Percentiles rank a stretch among this genome's conserved stretches.
Evolutionary conservation across 2,888 invertebrate genomes (phyloP).

Genomic region (Serripes groenlandicus): DNA sequence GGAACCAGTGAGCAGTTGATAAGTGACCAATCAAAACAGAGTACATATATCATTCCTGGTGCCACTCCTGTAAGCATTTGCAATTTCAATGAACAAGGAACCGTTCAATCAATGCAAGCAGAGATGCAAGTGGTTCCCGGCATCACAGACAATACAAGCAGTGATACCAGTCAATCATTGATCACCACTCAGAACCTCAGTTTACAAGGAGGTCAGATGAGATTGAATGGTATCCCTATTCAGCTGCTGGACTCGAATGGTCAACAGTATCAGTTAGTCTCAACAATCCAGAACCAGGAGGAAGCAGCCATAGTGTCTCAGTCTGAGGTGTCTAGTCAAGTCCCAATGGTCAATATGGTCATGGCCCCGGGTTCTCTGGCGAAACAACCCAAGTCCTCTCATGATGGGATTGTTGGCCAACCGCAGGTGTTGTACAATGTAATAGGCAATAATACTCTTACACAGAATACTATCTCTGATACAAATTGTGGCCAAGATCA

Average conservation of each 20-base stretch:
- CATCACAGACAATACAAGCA: not conserved
- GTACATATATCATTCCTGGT: not conserved
- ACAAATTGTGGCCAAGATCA: too few species aligned
- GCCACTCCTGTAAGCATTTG: not conserved
- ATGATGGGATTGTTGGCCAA: not conserved
- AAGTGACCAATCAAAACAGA: not conserved
- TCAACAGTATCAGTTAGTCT: not conserved
- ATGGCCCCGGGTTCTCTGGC: not conserved
- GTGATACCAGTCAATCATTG: not conserved
- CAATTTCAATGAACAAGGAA: not conserved
- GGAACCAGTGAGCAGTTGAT: not conserved
- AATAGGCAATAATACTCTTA: not conserved
- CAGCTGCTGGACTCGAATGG: not conserved
- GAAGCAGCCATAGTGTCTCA: not conserved
- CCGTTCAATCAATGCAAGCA: not conserved
- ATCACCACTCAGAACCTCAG: not conserved
- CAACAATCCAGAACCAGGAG: not conserved
- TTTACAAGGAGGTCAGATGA: constrained; percentile 5
- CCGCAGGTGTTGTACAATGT: not conserved
- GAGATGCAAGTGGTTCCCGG: not conserved
- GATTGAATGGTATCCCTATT: not conserved
- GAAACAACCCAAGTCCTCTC: not conserved
- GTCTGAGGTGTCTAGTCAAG: not conserved
- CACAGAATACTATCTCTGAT: not conserved
- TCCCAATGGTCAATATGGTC: not conserved